Evolutionary conservation across 2,113 vertebrate genomes (phyloP).

Genomic region (Pseudorasbora parva): DNA sequence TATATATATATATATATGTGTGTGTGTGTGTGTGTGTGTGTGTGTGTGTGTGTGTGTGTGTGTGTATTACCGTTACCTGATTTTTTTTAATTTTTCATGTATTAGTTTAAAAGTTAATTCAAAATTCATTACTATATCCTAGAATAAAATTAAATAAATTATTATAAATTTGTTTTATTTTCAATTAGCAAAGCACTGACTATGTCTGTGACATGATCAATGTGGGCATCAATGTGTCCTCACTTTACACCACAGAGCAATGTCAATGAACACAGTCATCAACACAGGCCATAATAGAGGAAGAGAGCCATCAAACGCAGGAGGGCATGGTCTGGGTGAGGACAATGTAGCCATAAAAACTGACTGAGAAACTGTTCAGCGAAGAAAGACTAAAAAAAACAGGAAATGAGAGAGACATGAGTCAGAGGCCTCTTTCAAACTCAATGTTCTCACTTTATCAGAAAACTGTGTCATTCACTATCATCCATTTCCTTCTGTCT

Average conservation of each 20-base stretch:
- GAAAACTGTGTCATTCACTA: conserved; percentile 73
- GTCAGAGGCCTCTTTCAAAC: conserved; percentile 65
- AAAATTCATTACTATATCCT: background rate
- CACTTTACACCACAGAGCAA: conserved; percentile 68
- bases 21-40: no score
- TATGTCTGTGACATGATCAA: conserved; percentile 24
- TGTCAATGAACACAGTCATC: conserved; percentile 70
- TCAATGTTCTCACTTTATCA: conserved; percentile 74
- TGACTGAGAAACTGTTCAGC: conserved; percentile 74
- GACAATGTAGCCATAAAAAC: conserved; percentile 76
- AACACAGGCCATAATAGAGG: conserved; percentile 72
- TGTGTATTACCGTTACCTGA: no score
- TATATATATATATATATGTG: no score
- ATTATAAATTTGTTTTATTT: conserved; percentile 25
- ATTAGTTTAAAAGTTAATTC: no score
- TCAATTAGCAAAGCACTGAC: background rate
- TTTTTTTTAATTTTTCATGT: no score
- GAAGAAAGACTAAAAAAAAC: conserved; percentile 55
- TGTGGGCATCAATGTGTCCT: conserved; percentile 21
- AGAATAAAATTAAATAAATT: background rate
- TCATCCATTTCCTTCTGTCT: conserved; percentile 56
- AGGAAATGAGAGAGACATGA: conserved; percentile 49
- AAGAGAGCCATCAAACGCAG: conserved; percentile 70
- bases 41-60: no score
- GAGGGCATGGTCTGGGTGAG: conserved; percentile 66